phyloP scores from a whole-genome alignment of 2,113 vertebrate genomes.

The Herpetotheres cachinnans region DNA sequence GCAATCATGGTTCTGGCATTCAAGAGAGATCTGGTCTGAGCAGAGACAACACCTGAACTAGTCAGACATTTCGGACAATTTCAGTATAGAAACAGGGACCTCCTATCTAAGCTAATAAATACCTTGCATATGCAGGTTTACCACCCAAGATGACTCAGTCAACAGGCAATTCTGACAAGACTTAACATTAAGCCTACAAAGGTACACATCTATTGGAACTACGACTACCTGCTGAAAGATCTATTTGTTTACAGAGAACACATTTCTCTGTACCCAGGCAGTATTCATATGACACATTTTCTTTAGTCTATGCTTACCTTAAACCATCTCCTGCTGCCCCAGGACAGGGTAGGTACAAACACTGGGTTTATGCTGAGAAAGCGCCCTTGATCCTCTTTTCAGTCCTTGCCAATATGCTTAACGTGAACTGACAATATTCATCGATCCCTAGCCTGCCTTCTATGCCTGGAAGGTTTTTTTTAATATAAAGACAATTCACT shows the following conservation, averaged over 20 bases:
- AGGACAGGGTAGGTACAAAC: background rate
- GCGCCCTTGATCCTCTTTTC: background rate
- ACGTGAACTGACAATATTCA: background rate
- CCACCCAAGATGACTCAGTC: background rate
- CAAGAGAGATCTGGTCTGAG: background rate
- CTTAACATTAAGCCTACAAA: background rate
- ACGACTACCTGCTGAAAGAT: background rate
- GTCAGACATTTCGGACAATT: background rate
- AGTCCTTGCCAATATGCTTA: background rate
- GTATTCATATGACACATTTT: background rate
- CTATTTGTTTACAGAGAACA: background rate
- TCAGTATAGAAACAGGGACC: background rate
- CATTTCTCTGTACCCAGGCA: background rate
- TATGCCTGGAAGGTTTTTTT: background rate
- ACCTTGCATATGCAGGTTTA: background rate
- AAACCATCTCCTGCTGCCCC: background rate
- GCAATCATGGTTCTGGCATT: background rate
- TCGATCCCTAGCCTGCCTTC: background rate
- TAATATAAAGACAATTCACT: background rate
- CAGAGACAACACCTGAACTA: background rate
- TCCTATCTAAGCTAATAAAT: background rate
- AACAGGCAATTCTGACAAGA: background rate
- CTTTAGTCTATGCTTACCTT: background rate
- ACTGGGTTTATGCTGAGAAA: background rate
- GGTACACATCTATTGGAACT: background rate